Evolutionary conservation across 2,797 vertebrate genomes (phyloP), one percentile per base, ranked within the genome.

Genomic region (Epinephelus awoara): DNA sequence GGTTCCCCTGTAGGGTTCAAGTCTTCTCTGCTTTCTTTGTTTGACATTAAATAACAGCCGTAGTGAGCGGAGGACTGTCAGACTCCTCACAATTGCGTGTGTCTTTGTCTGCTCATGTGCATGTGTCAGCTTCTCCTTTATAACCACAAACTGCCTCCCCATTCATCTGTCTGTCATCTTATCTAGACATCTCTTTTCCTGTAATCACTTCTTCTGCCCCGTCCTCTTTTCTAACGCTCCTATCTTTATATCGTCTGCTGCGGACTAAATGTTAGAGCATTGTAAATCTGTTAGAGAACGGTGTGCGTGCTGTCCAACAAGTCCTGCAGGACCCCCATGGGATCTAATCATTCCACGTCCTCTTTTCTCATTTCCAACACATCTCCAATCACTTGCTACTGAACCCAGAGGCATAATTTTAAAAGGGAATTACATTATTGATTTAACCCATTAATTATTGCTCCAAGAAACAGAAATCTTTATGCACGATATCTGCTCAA

Each of bases 131-230:
- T 69, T 54, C 79, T 82, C 69, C 50, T 80, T 88, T 75, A 59
- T 85, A 70, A 50, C 58, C 68, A 67, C 81, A 84, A 62, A 87
- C 84, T 59, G 54, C 63, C 50, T 52, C 64, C 49, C 56, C 72
- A 85, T 85, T 90, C 85, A 83, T 86, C 77, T 50, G 83, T 83
- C 83, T 86, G 88, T 89, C 89, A 87, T 85, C 86, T 91, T 85
- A 93, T 92, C 88, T 54, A 11, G 59, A 91, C 86, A 67, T 87
- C 83, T 80, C 46, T 72, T 77, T 81, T 77, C 65, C 80, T 85
- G 77, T 89, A 89, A 89, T 92, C 90, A 80, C 70, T 85, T 72
- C 82, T 77, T 78, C 73, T 71, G 52, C 80, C 49, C 40, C 9
- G 19, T 75, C 80, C 44, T 75, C 70, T 56, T 72, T 27, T 65